A percentile compares a stretch with the other conserved stretches of the same genome.
phyloP scores from a whole-genome alignment of 2,113 vertebrate species.

The Myrmecophaga tridactyla region DNA sequence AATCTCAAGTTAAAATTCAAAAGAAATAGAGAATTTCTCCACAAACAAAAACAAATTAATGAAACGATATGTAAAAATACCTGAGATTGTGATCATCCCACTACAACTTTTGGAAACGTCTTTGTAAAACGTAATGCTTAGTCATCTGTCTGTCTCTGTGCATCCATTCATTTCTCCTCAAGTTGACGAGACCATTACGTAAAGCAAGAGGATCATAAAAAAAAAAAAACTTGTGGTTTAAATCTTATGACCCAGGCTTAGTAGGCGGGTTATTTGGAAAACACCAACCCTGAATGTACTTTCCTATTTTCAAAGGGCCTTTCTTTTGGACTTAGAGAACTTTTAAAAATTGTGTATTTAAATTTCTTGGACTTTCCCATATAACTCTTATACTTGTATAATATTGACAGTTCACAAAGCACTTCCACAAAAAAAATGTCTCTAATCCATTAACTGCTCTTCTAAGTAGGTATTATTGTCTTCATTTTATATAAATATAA shows the following conservation, averaged over 20 bases:
- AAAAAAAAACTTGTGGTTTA: not conserved
- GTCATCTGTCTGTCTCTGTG: accelerated
- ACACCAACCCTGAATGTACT: not conserved
- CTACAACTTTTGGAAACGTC: not conserved
- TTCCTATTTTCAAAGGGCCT: not conserved
- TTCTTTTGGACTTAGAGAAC: not conserved
- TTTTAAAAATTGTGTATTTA: not conserved
- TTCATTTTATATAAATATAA: not conserved
- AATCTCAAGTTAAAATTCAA: not conserved
- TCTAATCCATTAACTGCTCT: not conserved
- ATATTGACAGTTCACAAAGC: not conserved
- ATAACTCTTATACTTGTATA: not conserved
- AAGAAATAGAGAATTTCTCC: not conserved
- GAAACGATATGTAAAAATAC: not conserved
- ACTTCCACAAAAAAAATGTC: not conserved
- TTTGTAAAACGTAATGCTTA: not conserved
- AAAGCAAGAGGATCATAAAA: not conserved
- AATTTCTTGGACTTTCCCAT: not conserved
- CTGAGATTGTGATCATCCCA: no score
- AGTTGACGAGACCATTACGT: not conserved
- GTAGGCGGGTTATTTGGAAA: not conserved
- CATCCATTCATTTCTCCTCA: not conserved
- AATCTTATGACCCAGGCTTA: not conserved
- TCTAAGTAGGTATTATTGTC: not conserved
- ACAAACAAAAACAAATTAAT: not conserved